Conservation (phyloP, 30 jellyfish, hydroid and myxozoan genomes). For the Nemopilema nomurai region DNA sequence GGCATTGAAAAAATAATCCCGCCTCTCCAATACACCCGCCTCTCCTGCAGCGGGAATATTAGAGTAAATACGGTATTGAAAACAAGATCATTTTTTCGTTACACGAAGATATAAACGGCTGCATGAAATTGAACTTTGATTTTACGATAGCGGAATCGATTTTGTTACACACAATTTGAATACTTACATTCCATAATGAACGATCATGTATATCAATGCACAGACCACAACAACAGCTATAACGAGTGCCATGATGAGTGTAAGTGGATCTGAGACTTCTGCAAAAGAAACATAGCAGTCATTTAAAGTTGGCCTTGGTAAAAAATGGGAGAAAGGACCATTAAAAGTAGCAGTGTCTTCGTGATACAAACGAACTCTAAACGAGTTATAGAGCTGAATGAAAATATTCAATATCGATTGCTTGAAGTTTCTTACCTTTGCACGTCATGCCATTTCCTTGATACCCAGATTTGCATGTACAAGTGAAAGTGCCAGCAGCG, state of each 20-base stretch:
- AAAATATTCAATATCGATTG: too few relatives aligned
- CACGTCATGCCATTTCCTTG: constrained; percentile 58
- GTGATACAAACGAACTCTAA: too few relatives aligned
- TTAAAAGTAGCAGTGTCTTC: too few relatives aligned
- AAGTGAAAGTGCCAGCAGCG: constrained; percentile 21
- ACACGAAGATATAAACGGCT: too few relatives aligned
- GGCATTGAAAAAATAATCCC: too few relatives aligned
- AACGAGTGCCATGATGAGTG: constrained; percentile 33
- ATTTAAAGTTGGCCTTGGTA: too few relatives aligned
- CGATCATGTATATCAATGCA: constrained; percentile 38
- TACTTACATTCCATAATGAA: constrained; percentile 44
- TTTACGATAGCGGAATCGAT: background rate
- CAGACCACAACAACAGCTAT: constrained; percentile 35
- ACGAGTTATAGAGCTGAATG: too few relatives aligned
- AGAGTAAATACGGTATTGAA: too few relatives aligned
- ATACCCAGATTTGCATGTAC: constrained; percentile 57
- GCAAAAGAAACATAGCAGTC: background rate
- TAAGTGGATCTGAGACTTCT: constrained; percentile 40
- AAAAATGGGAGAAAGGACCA: background rate
- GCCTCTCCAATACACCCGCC: too few relatives aligned
- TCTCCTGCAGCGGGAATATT: too few relatives aligned
- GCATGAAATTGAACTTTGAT: too few relatives aligned
- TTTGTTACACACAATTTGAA: background rate
- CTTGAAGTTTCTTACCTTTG: constrained; percentile 5
- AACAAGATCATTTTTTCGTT: too few relatives aligned